phyloP scores from a whole-genome alignment of 2,113 vertebrate genomes.

The Lagenorhynchus albirostris region DNA sequence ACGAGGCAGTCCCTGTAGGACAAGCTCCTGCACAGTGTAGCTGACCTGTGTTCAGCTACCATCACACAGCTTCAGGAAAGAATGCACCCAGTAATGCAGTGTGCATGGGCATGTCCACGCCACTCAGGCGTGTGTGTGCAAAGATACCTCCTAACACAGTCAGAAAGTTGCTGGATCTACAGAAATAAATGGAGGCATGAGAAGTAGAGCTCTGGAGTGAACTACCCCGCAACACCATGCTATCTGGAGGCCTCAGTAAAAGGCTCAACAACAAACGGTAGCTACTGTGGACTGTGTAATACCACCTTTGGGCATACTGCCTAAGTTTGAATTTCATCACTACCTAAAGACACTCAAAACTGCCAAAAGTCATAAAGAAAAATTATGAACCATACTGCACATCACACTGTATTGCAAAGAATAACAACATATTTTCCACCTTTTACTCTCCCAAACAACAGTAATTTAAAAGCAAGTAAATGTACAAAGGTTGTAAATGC shows the following conservation, averaged over 20 bases:
- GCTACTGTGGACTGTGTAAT: rapidly evolving
- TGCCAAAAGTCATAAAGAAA: background rate
- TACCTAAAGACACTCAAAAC: background rate
- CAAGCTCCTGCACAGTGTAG: background rate
- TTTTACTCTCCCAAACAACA: background rate
- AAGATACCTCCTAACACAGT: rapidly evolving
- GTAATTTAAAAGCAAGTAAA: rapidly evolving
- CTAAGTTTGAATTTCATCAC: background rate
- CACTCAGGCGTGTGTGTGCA: rapidly evolving
- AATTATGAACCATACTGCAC: background rate
- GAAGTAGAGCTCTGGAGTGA: background rate
- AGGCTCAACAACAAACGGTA: rapidly evolving
- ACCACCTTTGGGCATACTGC: background rate
- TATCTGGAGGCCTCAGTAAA: background rate
- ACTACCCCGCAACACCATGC: rapidly evolving
- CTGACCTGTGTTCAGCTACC: background rate
- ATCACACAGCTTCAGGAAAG: background rate
- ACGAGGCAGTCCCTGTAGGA: rapidly evolving
- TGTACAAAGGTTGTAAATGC: rapidly evolving
- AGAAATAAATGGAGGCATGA: rapidly evolving
- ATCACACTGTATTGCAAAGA: background rate
- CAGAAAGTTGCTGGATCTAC: background rate
- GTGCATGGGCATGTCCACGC: rapidly evolving
- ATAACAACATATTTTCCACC: background rate
- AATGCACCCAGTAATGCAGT: rapidly evolving